These are phyloP conservation scores for Tinamus major DNA, from an alignment of 2,797 vertebrate species.

Conservation along the genomic window DNA sequence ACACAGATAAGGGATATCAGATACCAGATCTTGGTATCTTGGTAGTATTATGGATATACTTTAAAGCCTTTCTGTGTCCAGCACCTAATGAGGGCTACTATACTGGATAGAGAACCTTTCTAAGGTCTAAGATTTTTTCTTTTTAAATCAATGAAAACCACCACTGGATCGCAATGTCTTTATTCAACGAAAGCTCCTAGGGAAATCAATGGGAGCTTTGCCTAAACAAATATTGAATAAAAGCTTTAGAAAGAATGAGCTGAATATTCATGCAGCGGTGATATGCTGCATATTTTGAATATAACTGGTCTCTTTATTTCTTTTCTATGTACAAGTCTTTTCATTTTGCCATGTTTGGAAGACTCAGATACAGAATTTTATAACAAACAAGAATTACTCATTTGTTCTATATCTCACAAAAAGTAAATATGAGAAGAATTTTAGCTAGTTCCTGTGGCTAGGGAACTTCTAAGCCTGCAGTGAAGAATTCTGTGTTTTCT, in stretches of 20 bases:
- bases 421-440: neutral
- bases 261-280: slow-evolving; percentile 17
- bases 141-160: neutral
- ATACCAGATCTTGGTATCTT: neutral
- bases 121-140: neutral
- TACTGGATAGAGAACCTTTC: neutral
- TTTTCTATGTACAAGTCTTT: neutral
- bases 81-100: neutral
- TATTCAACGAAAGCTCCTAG: neutral
- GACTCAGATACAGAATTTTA: neutral
- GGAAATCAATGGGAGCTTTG: neutral
- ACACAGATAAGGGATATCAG: neutral
- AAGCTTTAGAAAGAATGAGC: neutral
- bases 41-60: neutral
- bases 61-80: neutral
- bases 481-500: neutral
- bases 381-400: neutral
- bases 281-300: neutral
- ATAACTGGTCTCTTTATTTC: neutral
- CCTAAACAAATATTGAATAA: slow-evolving; percentile 29
- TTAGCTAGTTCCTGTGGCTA: neutral
- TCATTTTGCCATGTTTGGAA: neutral
- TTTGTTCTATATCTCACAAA: neutral
- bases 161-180: accelerated
- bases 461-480: neutral